phyloP scores from a whole-genome alignment of 2,888 invertebrate genomes.

The Molorchus minor region DNA sequence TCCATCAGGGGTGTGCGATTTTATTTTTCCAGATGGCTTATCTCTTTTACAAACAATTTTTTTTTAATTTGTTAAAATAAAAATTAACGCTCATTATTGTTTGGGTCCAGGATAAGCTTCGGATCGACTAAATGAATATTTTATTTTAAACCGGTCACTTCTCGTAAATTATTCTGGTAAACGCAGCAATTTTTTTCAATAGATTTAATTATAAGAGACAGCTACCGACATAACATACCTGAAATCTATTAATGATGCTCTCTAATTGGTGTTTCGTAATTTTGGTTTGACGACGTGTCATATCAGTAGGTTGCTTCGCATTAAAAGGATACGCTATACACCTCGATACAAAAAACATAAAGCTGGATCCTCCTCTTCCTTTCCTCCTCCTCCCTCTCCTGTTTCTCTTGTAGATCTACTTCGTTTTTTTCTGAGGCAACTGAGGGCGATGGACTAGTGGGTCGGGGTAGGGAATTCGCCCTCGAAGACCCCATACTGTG shows the following conservation, averaged over 20 bases:
- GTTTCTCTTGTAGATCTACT: conserved; percentile 86
- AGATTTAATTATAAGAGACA: background rate
- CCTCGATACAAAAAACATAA: conserved; percentile 97
- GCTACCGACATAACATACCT: conserved; percentile 67
- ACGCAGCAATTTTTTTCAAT: background rate
- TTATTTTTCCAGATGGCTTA: too few species aligned
- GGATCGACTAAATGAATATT: too few species aligned
- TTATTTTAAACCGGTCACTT: too few species aligned
- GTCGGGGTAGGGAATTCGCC: conserved; percentile 77
- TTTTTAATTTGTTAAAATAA: too few species aligned
- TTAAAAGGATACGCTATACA: conserved; percentile 99
- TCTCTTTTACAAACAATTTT: too few species aligned
- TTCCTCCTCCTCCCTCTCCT: conserved; percentile 96
- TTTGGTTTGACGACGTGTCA: conserved; percentile 95
- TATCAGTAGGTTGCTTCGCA: conserved; percentile 98
- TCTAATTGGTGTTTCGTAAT: conserved; percentile 96
- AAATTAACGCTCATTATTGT: too few species aligned
- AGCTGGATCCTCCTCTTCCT: conserved; percentile 93
- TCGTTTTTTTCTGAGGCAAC: conserved; percentile 90
- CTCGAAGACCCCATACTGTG: conserved; percentile 70
- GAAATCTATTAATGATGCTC: conserved; percentile 92
- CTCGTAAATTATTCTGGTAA: background rate
- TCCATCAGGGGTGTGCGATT: too few species aligned
- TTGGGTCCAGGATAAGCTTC: too few species aligned
- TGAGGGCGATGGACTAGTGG: conserved; percentile 91